These are phyloP conservation scores for Bombus confusus DNA, from an alignment of 1,140 invertebrate genomes.

Conservation along the genomic window DNA sequence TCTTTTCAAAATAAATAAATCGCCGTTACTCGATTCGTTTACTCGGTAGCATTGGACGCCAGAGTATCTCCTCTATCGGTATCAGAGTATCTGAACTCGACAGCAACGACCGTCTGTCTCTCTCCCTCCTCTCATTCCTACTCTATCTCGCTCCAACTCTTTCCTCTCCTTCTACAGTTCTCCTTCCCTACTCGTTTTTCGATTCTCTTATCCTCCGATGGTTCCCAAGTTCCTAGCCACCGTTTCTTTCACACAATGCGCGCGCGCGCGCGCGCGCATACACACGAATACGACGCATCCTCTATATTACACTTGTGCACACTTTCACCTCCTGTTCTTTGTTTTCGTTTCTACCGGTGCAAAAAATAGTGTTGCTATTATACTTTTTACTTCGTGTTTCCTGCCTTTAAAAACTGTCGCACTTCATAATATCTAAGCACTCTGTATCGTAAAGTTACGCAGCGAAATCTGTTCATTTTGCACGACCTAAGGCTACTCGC, in stretches of 20 bases:
- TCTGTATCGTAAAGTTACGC: slow-evolving; percentile 70
- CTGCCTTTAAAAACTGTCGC: slow-evolving; percentile 52
- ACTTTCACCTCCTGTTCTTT: background rate
- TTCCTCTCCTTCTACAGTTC: background rate
- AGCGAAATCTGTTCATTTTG: slow-evolving; percentile 45
- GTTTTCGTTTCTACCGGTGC: slow-evolving; percentile 68
- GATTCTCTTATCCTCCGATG: background rate
- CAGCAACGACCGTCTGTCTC: slow-evolving; percentile 50
- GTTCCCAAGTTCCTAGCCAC: too few relatives aligned
- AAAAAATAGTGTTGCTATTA: slow-evolving; percentile 75
- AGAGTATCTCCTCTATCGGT: slow-evolving; percentile 38
- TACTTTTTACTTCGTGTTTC: slow-evolving; percentile 39
- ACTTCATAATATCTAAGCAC: slow-evolving; percentile 61
- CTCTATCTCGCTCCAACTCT: slow-evolving; percentile 25
- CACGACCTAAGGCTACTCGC: slow-evolving; percentile 32
- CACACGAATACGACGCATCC: background rate
- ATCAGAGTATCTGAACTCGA: slow-evolving; percentile 61
- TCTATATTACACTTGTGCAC: background rate
- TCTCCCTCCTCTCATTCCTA: background rate
- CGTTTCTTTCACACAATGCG: background rate
- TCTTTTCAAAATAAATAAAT: slow-evolving; percentile 76
- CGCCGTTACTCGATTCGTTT: slow-evolving; percentile 64
- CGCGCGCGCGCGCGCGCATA: background rate
- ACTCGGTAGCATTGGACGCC: slow-evolving; percentile 75
- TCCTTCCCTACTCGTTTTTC: background rate